Evolutionary conservation across 2,797 vertebrate species (phyloP).

Genomic region (Rhinella marina): DNA sequence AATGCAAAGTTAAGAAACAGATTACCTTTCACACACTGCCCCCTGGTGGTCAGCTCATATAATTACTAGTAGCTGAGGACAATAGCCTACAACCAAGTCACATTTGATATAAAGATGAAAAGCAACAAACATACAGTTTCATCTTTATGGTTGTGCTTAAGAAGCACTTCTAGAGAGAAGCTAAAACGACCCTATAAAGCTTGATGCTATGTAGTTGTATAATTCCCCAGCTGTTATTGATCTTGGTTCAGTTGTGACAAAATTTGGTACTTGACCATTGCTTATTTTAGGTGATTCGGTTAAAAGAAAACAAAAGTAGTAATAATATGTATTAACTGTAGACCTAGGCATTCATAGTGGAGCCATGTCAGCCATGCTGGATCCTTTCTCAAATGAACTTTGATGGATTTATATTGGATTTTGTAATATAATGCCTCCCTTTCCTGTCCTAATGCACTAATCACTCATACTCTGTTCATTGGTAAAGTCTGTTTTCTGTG

Average conservation of each 20-base stretch:
- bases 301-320: background rate
- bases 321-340: background rate
- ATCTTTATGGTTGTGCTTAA: slow-evolving; percentile 39
- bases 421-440: too few relatives aligned
- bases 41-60: slow-evolving; percentile 28
- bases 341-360: background rate
- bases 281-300: background rate
- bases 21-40: slow-evolving; percentile 49
- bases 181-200: background rate
- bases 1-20: background rate
- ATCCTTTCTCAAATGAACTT: too few relatives aligned
- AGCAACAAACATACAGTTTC: slow-evolving; percentile 29
- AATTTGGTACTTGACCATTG: background rate
- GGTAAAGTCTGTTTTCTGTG: too few relatives aligned
- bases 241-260: slow-evolving; percentile 17
- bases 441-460: too few relatives aligned
- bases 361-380: too few relatives aligned
- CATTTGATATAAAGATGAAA: slow-evolving; percentile 51
- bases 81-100: slow-evolving; percentile 24
- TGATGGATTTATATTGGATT: too few relatives aligned
- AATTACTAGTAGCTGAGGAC: background rate
- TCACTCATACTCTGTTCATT: too few relatives aligned
- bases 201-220: slow-evolving; percentile 32
- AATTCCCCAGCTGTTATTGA: slow-evolving; percentile 51
- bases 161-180: slow-evolving; percentile 9